Conservation (phyloP, 2,888 invertebrate genomes). For the Branchipolynoe longqiensis region DNA sequence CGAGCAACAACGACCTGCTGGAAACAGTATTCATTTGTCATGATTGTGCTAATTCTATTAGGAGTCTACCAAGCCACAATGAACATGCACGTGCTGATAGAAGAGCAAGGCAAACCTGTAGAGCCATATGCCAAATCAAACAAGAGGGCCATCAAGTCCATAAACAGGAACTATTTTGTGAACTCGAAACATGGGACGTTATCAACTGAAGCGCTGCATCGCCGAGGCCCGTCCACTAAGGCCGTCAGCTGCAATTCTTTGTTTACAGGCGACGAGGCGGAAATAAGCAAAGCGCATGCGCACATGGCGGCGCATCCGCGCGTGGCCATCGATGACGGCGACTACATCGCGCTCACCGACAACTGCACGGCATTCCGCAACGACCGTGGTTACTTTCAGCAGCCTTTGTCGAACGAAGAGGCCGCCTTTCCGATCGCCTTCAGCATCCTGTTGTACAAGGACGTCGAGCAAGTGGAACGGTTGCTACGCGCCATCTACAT, state of each 20-base stretch:
- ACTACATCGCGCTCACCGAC: constrained; percentile 59
- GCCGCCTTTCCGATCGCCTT: constrained; percentile 75
- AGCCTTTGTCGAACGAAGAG: constrained; percentile 68
- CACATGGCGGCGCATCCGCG: constrained; percentile 15
- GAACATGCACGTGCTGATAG: neutral
- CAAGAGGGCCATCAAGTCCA: neutral
- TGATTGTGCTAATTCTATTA: neutral
- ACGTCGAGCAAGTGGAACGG: constrained; percentile 74
- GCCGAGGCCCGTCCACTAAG: neutral
- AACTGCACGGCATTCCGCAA: constrained; percentile 65
- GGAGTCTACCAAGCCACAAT: neutral
- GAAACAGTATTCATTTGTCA: neutral
- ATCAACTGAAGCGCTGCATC: neutral
- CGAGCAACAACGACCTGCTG: neutral
- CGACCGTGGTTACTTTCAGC: constrained; percentile 61
- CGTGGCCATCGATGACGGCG: neutral
- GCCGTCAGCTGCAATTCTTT: neutral
- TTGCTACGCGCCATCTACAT: constrained; percentile 76
- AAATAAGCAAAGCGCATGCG: neutral
- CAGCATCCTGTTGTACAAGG: constrained; percentile 74
- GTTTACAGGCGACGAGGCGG: constrained; percentile 19
- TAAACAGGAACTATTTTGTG: neutral
- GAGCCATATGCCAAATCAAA: neutral
- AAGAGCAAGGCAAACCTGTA: neutral
- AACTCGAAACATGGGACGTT: neutral